Conservation (phyloP, 2,888 invertebrate species). For the Odontocerum albicorne region DNA sequence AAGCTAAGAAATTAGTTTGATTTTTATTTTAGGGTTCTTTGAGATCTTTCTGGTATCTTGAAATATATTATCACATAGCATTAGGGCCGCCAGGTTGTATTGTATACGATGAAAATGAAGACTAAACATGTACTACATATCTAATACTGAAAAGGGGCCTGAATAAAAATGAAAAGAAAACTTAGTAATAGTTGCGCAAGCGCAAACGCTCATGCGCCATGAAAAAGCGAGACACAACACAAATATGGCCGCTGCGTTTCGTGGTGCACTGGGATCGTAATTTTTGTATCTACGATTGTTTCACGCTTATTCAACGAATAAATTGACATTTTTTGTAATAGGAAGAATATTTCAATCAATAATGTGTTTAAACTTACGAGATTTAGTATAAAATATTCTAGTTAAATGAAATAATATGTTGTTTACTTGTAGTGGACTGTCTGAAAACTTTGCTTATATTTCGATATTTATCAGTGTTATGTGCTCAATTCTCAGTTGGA, state of each 20-base stretch:
- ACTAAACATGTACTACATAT: no score
- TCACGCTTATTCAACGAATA: not conserved
- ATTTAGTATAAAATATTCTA: not conserved
- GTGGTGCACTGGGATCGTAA: slow-evolving; percentile 1
- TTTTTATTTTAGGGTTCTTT: no score
- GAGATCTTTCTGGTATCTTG: no score
- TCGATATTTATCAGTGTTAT: slow-evolving; percentile 1
- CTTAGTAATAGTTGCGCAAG: no score
- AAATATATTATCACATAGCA: no score
- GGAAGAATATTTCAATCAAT: no score
- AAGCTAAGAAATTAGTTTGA: no score
- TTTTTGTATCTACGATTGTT: not conserved
- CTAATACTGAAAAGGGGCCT: no score
- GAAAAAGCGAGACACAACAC: slow-evolving; percentile 21
- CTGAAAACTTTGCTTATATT: slow-evolving; percentile 3
- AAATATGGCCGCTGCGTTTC: slow-evolving; percentile 18
- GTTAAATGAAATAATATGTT: slow-evolving; percentile 9
- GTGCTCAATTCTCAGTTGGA: not conserved
- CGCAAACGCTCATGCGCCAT: not conserved
- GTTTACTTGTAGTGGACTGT: slow-evolving; percentile 2
- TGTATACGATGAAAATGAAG: no score
- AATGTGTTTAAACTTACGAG: not conserved
- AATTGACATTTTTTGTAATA: not conserved
- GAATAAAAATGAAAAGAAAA: no score
- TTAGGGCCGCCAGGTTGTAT: no score